Evolutionary conservation across 2,888 invertebrate genomes (phyloP).

Genomic region (Lingula anatina): DNA sequence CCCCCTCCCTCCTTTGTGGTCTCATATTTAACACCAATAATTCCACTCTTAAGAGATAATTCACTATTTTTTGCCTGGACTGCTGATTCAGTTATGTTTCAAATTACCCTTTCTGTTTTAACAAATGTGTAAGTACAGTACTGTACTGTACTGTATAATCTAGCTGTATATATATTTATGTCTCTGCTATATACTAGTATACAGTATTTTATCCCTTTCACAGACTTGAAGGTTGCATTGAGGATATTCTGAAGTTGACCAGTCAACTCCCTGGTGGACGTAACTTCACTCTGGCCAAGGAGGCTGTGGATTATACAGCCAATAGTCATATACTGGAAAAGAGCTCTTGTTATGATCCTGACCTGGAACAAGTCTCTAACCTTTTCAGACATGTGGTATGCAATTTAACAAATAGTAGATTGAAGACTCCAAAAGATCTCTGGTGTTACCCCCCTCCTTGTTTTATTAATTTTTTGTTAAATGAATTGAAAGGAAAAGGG

Average conservation of each 20-base stretch:
- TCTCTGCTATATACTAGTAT: not conserved
- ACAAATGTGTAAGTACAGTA: not conserved
- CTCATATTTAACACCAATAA: too few relatives aligned
- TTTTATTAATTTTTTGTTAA: not conserved
- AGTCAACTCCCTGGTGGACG: constrained; percentile 28
- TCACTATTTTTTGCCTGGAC: too few relatives aligned
- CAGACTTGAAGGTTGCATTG: constrained; percentile 35
- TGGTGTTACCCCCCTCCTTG: not conserved
- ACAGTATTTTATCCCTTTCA: constrained; percentile 1
- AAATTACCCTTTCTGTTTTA: not conserved
- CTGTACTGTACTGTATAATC: not conserved
- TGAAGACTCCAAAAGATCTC: not conserved
- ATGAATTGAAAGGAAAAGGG: too few relatives aligned
- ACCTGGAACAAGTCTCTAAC: constrained; percentile 34
- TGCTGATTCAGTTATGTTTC: too few relatives aligned
- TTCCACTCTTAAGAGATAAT: too few relatives aligned
- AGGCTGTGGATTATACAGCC: constrained; percentile 34
- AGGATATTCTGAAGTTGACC: constrained; percentile 26
- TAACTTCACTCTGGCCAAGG: constrained; percentile 31
- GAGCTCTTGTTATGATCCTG: constrained; percentile 43
- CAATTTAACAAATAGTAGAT: not conserved
- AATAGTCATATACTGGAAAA: constrained; percentile 39
- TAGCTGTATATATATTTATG: not conserved
- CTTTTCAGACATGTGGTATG: constrained; percentile 39
- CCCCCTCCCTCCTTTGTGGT: too few relatives aligned